These are phyloP conservation scores for Aphidius colemani DNA, from an alignment of 2,888 invertebrate genomes.

Conservation along the genomic window DNA sequence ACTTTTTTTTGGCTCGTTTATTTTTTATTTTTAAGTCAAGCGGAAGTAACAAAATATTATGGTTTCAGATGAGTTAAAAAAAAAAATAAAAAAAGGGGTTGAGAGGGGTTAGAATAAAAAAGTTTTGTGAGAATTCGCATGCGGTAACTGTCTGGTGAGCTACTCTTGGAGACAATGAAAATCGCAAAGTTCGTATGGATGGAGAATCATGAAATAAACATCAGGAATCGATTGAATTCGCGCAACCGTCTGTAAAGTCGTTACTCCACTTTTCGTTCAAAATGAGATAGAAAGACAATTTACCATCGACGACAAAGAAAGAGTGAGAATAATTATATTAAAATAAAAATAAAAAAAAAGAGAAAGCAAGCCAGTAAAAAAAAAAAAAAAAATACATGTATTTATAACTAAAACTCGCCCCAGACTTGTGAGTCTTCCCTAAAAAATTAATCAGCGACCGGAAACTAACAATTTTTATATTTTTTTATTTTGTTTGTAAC, in stretches of 20 bases:
- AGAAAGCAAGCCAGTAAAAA: conserved; percentile 18
- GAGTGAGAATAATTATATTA: conserved; percentile 12
- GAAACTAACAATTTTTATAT: conserved; percentile 54
- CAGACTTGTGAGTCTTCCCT: conserved; percentile 41
- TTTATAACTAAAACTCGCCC: conserved; percentile 16
- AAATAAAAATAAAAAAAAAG: conserved; percentile 12
- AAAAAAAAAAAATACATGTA: not conserved
- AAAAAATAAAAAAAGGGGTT: not conserved
- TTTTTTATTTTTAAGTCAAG: not conserved
- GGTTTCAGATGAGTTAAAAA: not conserved
- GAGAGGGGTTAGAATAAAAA: not conserved
- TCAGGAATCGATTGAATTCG: conserved; percentile 41
- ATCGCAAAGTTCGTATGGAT: conserved; percentile 24
- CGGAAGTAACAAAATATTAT: not conserved
- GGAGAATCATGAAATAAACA: conserved; percentile 45
- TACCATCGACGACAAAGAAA: conserved; percentile 8
- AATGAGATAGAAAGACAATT: too few relatives aligned
- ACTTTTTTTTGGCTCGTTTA: too few relatives aligned
- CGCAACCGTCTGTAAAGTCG: conserved; percentile 37
- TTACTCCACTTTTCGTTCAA: conserved; percentile 35
- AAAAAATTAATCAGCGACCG: conserved; percentile 54
- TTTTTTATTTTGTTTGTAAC: conserved; percentile 34
- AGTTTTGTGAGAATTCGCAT: not conserved
- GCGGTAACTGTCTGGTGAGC: not conserved
- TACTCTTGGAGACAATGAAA: conserved; percentile 12